A percentile compares a stretch with the other conserved stretches of the same genome.
Evolutionary conservation across 64 coral and sea anemone genomes (phyloP).

Genomic region (Platygyra sinensis): DNA sequence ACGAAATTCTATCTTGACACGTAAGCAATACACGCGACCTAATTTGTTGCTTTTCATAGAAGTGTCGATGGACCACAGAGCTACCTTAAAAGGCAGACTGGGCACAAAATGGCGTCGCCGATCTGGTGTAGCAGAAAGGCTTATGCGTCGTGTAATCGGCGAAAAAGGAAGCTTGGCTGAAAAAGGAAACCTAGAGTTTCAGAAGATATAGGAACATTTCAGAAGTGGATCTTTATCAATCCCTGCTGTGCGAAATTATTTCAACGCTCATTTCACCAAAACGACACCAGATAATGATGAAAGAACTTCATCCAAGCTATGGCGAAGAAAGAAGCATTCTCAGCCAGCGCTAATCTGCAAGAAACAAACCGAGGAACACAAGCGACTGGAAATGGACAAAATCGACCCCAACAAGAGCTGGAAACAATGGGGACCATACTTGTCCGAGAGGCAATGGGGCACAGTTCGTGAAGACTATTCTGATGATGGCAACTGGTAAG

Average conservation of each 20-base stretch:
- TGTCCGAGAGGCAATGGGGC: conserved; percentile 98
- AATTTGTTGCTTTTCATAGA: not conserved
- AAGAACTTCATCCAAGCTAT: not conserved
- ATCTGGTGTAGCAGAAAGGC: not conserved
- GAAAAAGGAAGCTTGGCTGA: not conserved
- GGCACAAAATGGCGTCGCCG: not conserved
- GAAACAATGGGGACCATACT: conserved; percentile 89
- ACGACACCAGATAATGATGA: not conserved
- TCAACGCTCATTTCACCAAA: not conserved
- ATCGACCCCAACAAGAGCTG: conserved; percentile 41
- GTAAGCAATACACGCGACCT: no score
- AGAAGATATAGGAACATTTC: not conserved
- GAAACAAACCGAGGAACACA: conserved; percentile 39
- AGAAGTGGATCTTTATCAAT: not conserved
- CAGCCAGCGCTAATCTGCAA: not conserved
- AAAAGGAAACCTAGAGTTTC: not conserved
- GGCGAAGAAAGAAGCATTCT: not conserved
- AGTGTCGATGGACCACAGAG: not conserved
- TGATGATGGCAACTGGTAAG: conserved; percentile 81
- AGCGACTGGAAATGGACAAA: conserved; percentile 55
- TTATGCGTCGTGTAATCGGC: not conserved
- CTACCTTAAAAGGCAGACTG: not conserved
- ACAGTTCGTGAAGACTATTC: conserved; percentile 98
- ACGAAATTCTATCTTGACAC: no score
- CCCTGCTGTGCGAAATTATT: not conserved